Percentiles rank a stretch among this genome's conserved stretches.
These are phyloP conservation scores for Sturnus vulgaris DNA, from an alignment of 2,113 vertebrate species.

Conservation along the genomic window DNA sequence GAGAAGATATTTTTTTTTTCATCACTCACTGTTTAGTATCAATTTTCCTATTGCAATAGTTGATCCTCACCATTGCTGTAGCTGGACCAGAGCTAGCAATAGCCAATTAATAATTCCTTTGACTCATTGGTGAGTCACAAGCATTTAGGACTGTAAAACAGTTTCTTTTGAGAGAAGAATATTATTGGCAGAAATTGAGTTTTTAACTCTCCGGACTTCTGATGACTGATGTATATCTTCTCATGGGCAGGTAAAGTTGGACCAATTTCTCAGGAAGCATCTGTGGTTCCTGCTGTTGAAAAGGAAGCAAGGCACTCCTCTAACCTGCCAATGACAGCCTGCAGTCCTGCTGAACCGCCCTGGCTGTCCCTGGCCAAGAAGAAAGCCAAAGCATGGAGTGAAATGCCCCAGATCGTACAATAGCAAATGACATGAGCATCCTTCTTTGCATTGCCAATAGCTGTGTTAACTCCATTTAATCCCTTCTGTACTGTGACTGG, in stretches of 20 bases:
- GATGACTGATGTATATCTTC: constrained; percentile 13
- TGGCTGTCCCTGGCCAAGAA: constrained; percentile 94
- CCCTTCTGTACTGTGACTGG: constrained; percentile 23
- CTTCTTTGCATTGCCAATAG: constrained; percentile 31
- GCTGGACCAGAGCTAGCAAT: background rate
- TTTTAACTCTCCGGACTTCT: background rate
- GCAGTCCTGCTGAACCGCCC: constrained; percentile 77
- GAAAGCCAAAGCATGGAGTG: constrained; percentile 93
- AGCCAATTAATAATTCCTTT: background rate
- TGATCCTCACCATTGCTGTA: background rate
- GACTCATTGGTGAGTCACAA: background rate
- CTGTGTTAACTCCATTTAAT: constrained; percentile 21
- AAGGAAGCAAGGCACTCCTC: constrained; percentile 39
- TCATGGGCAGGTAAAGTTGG: constrained; percentile 61
- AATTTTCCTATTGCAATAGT: background rate
- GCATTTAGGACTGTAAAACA: background rate
- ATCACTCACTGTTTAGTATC: background rate
- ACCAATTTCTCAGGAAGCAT: constrained; percentile 56
- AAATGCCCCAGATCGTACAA: constrained; percentile 85
- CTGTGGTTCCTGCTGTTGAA: constrained; percentile 43
- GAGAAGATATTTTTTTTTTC: background rate
- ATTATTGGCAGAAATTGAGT: background rate
- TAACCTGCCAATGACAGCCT: constrained; percentile 32
- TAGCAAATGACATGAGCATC: constrained; percentile 21
- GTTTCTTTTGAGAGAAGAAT: background rate